A percentile compares a stretch with the other conserved stretches of the same genome.
Conservation (phyloP, 2,113 vertebrate genomes). For the Paralichthys olivaceus region DNA sequence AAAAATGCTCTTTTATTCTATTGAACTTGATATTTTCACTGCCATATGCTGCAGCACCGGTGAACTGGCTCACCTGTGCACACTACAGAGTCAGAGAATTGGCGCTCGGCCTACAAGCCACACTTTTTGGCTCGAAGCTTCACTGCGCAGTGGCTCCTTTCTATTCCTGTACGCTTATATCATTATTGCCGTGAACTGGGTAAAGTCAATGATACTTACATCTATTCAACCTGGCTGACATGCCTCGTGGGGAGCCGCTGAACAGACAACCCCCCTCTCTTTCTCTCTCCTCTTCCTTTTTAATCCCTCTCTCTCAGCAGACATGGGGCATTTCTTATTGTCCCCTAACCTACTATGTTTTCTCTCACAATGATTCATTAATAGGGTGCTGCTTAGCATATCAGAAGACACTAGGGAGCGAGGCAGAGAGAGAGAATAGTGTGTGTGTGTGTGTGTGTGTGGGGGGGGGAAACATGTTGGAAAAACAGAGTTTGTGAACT, state of each 20-base stretch:
- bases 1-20: no score
- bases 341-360: slow-evolving; percentile 61
- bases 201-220: slow-evolving; percentile 51
- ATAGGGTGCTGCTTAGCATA: slow-evolving; percentile 67
- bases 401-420: slow-evolving; percentile 48
- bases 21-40: not conserved
- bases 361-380: slow-evolving; percentile 60
- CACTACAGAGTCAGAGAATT: slow-evolving; percentile 12
- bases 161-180: slow-evolving; percentile 30
- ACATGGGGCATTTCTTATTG: slow-evolving; percentile 57
- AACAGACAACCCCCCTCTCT: slow-evolving; percentile 26
- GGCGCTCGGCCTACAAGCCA: slow-evolving; percentile 17
- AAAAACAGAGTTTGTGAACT: no score
- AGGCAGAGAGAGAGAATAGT: not conserved
- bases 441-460: no score
- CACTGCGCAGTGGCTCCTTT: slow-evolving; percentile 35
- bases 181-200: slow-evolving; percentile 26
- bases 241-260: slow-evolving; percentile 32
- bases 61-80: not conserved
- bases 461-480: slow-evolving; percentile 4
- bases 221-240: slow-evolving; percentile 49
- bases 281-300: slow-evolving; percentile 24
- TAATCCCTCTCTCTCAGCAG: slow-evolving; percentile 23
- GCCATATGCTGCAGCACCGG: not conserved
- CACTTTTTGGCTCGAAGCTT: slow-evolving; percentile 30